phyloP scores from a whole-genome alignment of 2,113 vertebrate genomes.

The Butorides virescens region DNA sequence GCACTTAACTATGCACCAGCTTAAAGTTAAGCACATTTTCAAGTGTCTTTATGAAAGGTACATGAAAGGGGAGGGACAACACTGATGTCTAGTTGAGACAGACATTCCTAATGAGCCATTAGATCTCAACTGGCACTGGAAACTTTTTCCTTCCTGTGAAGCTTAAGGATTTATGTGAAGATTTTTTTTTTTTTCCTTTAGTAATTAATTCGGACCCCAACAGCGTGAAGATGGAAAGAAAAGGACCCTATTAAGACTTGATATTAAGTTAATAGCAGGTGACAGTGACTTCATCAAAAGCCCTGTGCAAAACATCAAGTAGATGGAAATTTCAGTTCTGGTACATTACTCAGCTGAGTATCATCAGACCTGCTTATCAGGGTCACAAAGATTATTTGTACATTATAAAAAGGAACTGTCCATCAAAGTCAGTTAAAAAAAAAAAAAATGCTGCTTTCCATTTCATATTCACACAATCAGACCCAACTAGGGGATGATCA shows the following conservation, averaged over 20 bases:
- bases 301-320: constrained; percentile 77
- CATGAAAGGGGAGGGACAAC: background rate
- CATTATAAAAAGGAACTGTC: constrained; percentile 73
- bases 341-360: constrained; percentile 83
- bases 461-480: constrained; percentile 36
- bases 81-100: constrained; percentile 4
- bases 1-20: background rate
- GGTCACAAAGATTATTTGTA: constrained; percentile 84
- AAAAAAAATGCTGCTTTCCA: background rate
- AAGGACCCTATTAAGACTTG: constrained; percentile 81
- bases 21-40: constrained; percentile 43
- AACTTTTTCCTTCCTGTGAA: constrained; percentile 62
- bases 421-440: constrained; percentile 60
- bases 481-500: constrained; percentile 14
- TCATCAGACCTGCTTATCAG: constrained; percentile 80
- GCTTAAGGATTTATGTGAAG: constrained; percentile 74
- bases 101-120: constrained; percentile 37
- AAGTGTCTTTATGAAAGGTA: constrained; percentile 2
- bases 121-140: constrained; percentile 50
- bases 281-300: constrained; percentile 84
- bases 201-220: constrained; percentile 82
- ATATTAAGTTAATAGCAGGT: constrained; percentile 86
- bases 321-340: constrained; percentile 84
- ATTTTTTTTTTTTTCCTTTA: constrained; percentile 54
- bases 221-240: constrained; percentile 77